Percentiles rank a stretch among this genome's conserved stretches.
Conservation (phyloP, 1,140 invertebrate species). For the Lamellibrachia luymesi region DNA sequence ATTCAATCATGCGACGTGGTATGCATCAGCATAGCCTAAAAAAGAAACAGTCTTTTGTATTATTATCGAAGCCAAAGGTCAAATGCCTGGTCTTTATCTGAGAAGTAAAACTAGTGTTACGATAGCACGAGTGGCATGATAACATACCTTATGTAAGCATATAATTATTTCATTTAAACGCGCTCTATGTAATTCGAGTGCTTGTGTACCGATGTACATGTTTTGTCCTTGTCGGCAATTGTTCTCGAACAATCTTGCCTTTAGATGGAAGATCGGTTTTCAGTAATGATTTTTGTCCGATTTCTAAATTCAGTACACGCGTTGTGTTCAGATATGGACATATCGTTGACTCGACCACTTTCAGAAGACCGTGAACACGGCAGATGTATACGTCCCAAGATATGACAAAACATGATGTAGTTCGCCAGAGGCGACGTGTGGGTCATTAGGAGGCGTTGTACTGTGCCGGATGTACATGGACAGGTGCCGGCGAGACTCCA, state of each 20-base stretch:
- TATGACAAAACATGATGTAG: neutral
- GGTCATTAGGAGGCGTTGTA: neutral
- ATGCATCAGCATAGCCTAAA: neutral
- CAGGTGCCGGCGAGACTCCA: neutral
- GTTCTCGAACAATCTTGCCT: neutral
- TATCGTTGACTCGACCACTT: neutral
- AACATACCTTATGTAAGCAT: neutral
- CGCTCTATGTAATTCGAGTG: neutral
- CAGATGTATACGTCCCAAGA: neutral
- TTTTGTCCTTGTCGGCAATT: neutral
- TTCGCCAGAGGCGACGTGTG: neutral
- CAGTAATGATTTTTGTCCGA: neutral
- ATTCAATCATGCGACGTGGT: neutral
- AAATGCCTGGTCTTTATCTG: neutral
- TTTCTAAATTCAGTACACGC: neutral
- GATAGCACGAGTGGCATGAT: neutral
- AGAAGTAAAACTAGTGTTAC: neutral
- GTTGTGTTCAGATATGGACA: neutral
- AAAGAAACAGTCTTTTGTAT: neutral
- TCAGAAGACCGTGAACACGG: neutral
- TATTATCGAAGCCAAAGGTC: neutral
- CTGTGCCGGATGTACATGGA: neutral
- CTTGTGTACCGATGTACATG: neutral
- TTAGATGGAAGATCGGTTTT: neutral
- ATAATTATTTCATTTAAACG: neutral